Evolutionary conservation across 1,140 invertebrate genomes (phyloP).

Genomic region (Psilanteris sp.): DNA sequence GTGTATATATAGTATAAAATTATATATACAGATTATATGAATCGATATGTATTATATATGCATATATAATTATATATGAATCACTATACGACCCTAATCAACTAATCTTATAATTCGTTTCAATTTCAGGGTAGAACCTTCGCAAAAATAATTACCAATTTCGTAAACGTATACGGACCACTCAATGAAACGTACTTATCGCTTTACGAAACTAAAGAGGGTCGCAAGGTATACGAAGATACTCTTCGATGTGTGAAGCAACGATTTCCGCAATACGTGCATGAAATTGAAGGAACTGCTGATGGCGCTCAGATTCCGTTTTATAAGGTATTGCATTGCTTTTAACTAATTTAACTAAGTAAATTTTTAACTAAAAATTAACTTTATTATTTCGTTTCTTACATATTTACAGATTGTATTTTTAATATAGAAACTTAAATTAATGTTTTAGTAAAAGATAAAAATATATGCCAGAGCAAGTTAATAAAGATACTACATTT

Average conservation of each 20-base stretch:
- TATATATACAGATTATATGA: too few species aligned
- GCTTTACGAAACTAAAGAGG: slow-evolving; percentile 85
- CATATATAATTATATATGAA: background rate
- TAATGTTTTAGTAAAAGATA: too few species aligned
- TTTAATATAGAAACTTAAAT: too few species aligned
- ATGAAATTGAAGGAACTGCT: slow-evolving; percentile 90
- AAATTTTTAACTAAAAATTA: too few species aligned
- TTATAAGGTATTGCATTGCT: slow-evolving; percentile 83
- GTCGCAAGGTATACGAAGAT: slow-evolving; percentile 86
- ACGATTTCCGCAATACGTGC: slow-evolving; percentile 89
- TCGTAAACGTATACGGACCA: slow-evolving; percentile 82
- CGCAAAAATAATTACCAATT: slow-evolving; percentile 85
- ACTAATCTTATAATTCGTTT: background rate
- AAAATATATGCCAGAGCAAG: too few species aligned
- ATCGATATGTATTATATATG: background rate
- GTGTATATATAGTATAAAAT: too few species aligned
- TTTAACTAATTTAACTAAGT: too few species aligned
- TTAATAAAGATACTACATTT: too few species aligned
- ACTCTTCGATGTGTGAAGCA: slow-evolving; percentile 84
- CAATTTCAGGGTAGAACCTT: slow-evolving; percentile 87
- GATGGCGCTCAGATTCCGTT: slow-evolving; percentile 91
- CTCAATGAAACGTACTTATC: slow-evolving; percentile 86
- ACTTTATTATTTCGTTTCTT: too few species aligned
- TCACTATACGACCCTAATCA: too few species aligned
- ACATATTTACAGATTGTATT: too few species aligned